Evolutionary conservation across 2,888 invertebrate species (phyloP).

Genomic region (Diplolepis rosae): DNA sequence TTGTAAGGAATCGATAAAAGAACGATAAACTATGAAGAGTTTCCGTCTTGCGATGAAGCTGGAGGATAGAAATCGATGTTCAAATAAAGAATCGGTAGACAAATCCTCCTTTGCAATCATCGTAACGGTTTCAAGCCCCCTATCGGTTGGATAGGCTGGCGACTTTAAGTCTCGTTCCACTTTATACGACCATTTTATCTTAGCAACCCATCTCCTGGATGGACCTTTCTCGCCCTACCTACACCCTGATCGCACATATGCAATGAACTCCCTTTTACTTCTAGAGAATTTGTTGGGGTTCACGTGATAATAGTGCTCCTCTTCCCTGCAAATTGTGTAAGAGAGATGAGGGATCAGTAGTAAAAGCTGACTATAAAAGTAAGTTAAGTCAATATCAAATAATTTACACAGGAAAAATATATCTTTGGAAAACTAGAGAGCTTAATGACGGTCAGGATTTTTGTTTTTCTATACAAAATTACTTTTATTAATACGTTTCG

Average conservation of each 20-base stretch:
- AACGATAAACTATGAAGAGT: background rate
- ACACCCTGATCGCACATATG: constrained; percentile 52
- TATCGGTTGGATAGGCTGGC: constrained; percentile 33
- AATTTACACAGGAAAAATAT: no score
- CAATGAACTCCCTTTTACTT: constrained; percentile 56
- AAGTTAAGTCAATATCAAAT: background rate
- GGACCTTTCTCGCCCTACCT: no score
- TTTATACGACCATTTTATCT: constrained; percentile 56
- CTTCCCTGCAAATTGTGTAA: background rate
- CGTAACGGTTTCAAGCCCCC: constrained; percentile 4
- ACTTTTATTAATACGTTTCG: no score
- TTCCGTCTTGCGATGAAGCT: background rate
- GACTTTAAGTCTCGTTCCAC: constrained; percentile 53
- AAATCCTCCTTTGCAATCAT: constrained; percentile 19
- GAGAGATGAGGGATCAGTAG: background rate
- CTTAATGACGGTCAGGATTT: no score
- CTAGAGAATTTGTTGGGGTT: constrained; percentile 59
- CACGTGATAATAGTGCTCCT: constrained; percentile 14
- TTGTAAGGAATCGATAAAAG: background rate
- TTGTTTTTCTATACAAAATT: no score
- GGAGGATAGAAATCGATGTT: background rate
- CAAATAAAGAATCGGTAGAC: background rate
- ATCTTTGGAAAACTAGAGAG: no score
- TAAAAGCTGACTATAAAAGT: background rate
- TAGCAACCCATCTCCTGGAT: constrained; percentile 53